A percentile compares a stretch with the other conserved stretches of the same genome.
Conservation (phyloP, 2,797 vertebrate genomes). For the Pipistrellus kuhlii region DNA sequence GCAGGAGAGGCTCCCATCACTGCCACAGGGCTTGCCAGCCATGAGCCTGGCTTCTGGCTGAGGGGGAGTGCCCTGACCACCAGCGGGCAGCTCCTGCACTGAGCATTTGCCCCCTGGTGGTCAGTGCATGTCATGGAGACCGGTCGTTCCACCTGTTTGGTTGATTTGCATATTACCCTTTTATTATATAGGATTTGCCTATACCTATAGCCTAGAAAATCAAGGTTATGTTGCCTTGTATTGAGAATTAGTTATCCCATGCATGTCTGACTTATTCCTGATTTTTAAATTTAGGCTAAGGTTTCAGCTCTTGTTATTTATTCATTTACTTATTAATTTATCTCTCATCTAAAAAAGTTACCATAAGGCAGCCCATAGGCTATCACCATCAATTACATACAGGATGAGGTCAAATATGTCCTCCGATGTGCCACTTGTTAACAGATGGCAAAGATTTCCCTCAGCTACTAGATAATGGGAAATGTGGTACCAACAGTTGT, state of each 20-base stretch:
- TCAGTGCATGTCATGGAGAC: too few relatives aligned
- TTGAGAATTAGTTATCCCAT: not conserved
- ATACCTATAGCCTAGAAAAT: not conserved
- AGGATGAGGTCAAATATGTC: not conserved
- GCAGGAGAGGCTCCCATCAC: too few relatives aligned
- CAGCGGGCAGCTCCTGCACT: too few relatives aligned
- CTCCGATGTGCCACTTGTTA: not conserved
- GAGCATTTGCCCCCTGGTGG: too few relatives aligned
- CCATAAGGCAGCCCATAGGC: not conserved
- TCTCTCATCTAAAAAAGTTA: not conserved
- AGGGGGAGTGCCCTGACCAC: too few relatives aligned
- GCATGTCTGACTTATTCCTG: not conserved
- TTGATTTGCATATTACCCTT: not conserved
- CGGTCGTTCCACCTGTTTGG: too few relatives aligned
- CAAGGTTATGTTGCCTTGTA: not conserved
- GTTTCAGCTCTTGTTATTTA: not conserved
- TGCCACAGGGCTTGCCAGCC: too few relatives aligned
- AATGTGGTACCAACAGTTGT: not conserved
- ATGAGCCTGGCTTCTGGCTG: too few relatives aligned
- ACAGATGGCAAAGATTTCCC: not conserved
- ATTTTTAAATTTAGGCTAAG: not conserved
- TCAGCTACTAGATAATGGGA: not conserved
- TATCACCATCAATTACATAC: not conserved
- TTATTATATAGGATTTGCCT: not conserved
- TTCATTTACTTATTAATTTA: not conserved